Evolutionary conservation across 1,140 invertebrate species (phyloP).

Genomic region (Eueides isabella): DNA sequence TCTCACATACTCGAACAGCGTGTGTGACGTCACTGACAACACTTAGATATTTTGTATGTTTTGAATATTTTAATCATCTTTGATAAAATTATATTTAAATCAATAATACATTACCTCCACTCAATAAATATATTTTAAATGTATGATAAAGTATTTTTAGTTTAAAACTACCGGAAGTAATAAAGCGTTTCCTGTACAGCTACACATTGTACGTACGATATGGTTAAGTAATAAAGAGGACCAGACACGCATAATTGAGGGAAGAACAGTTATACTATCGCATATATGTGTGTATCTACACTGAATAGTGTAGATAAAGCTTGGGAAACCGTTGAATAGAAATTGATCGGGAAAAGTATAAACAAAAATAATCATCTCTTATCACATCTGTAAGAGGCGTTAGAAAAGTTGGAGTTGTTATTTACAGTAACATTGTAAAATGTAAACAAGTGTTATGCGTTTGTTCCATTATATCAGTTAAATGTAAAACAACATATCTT

Average conservation of each 20-base stretch:
- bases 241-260: background rate
- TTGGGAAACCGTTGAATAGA: background rate
- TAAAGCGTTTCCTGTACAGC: background rate
- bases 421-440: background rate
- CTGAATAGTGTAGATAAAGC: background rate
- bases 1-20: no score
- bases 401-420: no score
- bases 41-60: background rate
- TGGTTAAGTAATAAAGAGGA: background rate
- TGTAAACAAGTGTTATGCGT: background rate
- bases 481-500: no score
- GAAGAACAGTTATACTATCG: background rate
- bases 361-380: background rate
- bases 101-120: background rate
- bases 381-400: no score
- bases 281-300: no score
- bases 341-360: background rate
- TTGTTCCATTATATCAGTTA: no score
- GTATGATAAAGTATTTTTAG: background rate
- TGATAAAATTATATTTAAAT: background rate
- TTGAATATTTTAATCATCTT: background rate
- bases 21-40: no score
- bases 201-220: background rate
- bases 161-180: constrained; percentile 5
- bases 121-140: background rate